Evolutionary conservation across 1,140 invertebrate species (phyloP), one percentile per base, ranked within the genome.

Genomic region (Drosophila truncata): DNA sequence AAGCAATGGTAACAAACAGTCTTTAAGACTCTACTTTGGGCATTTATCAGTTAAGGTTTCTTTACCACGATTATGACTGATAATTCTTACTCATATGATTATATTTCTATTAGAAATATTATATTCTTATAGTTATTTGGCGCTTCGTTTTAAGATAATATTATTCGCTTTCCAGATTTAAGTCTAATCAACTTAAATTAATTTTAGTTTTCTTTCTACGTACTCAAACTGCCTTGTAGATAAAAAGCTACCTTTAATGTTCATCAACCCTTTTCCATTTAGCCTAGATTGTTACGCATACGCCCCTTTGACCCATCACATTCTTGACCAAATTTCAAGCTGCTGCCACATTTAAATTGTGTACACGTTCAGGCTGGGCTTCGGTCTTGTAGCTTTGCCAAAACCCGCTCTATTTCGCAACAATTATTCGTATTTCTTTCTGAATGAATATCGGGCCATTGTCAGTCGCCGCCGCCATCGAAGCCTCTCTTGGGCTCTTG

Each of bases 391-490:
- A 33, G 67, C 54, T 63, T 74, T 79, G 81, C 82, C 75, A 73
- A 84, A 84, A 84, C 66, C 60, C 82, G 76, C 71, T 88, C 72
- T 71, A 90, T 88, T 88, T 88, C 84, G 85, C 84, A 88, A 88
- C 59, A 78, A 69, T 90, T 85, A 81, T 84, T 76, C 70, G 62
- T 65, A 44, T 60, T 71, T 76, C 59, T 78, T 74, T 47, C 67
- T 62, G 52, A 85, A 75, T 81, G 74, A 75, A 63, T 90, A 82
- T 85, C 72, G 74, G 81, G 85, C 85, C 85, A 90, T 70, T 79
- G 85, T 90, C 85, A 84, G 73, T 2, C 46, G 23, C 41, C 42
- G 25, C 49, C 49, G 25, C 49, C 49, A 44, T 46, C 20, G 57
- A 69, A 54, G 67, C 42, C 57, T 66, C 63, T 74, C 83, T 87